Evolutionary conservation across 2,888 invertebrate genomes (phyloP).

Genomic region (Agonopterix subpropinquella): DNA sequence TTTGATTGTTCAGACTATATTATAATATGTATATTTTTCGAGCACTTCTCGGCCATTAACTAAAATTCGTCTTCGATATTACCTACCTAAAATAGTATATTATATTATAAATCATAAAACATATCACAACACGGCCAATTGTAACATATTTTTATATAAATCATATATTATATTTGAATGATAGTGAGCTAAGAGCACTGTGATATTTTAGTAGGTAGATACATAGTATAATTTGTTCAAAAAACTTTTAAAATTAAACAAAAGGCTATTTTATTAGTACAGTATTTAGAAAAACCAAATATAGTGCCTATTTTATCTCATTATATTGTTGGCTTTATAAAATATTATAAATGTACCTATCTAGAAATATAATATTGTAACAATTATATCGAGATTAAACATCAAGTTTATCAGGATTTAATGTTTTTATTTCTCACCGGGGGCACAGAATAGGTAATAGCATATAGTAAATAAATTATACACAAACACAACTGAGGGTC

Average conservation of each 20-base stretch:
- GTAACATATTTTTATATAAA: neutral
- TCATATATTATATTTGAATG: conserved; percentile 1
- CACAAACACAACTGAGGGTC: too few species aligned
- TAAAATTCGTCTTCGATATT: conserved; percentile 2
- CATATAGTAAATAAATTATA: too few species aligned
- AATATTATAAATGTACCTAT: neutral
- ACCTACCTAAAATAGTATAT: conserved; percentile 4
- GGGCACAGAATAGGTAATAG: too few species aligned
- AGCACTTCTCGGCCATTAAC: too few species aligned
- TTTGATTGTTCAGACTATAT: too few species aligned
- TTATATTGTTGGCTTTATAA: neutral
- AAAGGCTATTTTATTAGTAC: neutral
- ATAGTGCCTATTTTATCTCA: neutral
- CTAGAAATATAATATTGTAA: too few species aligned
- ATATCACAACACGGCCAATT: conserved; percentile 15
- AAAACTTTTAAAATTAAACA: neutral
- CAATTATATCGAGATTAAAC: too few species aligned
- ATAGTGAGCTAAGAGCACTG: conserved; percentile 12
- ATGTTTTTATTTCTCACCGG: too few species aligned
- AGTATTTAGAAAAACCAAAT: neutral
- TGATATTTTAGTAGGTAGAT: conserved; percentile 11
- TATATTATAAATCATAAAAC: conserved; percentile 7
- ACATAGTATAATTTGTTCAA: neutral
- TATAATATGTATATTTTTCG: too few species aligned
- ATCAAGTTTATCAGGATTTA: too few species aligned